These are phyloP conservation scores for Catalaphyllia jardinei DNA, from an alignment of 64 coral and sea anemone species.

Conservation along the genomic window DNA sequence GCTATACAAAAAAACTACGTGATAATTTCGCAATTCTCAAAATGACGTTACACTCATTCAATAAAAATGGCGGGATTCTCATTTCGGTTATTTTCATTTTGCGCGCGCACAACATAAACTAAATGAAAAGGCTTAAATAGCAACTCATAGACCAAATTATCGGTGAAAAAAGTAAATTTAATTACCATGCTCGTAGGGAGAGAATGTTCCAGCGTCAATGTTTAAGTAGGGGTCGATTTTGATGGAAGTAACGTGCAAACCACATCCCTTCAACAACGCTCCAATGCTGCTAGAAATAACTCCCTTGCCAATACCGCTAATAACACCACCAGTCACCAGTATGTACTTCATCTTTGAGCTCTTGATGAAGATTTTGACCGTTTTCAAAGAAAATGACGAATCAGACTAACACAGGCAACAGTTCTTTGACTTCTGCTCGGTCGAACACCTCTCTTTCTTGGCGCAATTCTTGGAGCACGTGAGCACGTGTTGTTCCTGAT, in stretches of 20 bases:
- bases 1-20: neutral
- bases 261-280: conserved; percentile 82
- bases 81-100: neutral
- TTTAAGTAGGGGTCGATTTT: conserved; percentile 97
- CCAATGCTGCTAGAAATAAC: conserved; percentile 96
- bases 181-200: conserved; percentile 93
- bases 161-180: neutral
- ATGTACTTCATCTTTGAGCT: conserved; percentile 88
- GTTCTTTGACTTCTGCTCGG: neutral
- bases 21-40: neutral
- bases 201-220: conserved; percentile 92
- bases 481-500: neutral
- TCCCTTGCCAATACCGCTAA: conserved; percentile 95
- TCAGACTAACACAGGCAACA: neutral
- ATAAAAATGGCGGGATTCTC: conserved; percentile 7
- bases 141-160: neutral
- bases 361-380: neutral
- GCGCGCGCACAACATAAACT: neutral
- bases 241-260: conserved; percentile 83
- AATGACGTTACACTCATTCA: neutral
- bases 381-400: neutral
- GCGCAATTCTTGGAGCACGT: neutral
- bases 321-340: conserved; percentile 96
- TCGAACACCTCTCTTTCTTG: too few species aligned
- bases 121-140: neutral